Evolutionary conservation across 2,113 vertebrate genomes (phyloP), one percentile per base, ranked within the genome.

Genomic region (Capreolus pygargus): DNA sequence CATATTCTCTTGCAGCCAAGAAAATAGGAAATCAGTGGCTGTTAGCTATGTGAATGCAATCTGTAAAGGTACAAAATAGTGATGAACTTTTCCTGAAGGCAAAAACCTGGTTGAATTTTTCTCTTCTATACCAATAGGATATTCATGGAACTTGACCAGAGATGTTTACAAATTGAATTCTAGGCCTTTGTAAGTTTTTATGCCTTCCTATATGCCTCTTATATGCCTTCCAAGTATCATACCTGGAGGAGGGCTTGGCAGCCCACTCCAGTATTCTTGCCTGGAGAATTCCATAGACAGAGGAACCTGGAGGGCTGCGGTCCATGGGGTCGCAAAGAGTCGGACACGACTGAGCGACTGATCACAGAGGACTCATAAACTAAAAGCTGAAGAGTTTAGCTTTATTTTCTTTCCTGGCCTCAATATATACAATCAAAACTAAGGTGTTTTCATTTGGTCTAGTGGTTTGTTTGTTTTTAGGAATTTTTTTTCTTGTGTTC

Each of bases 1-100:
- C 5, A 17, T 87, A 90, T 94, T 92, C 74, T 92, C 93, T 89
- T 94, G 76, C 25, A 97, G 16, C 39, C 23, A 82, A 91, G n/a
- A 36, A 95, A 79, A 89, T 87, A 61, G 30, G 39, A 81, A 78
- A 50, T 93, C n/a, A 93, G 23, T 92, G 25, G 28, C 47, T 52
- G 15, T 94, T 95, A 95, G 55, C n/a, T 84, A 50, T 54, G 28
- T 67, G 27, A 91, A 61, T 93, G n/a, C 7, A 28, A 0, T 82
- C 23, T 50, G 39, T 94, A 57, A 93, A 91, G 2, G 21, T 58
- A 89, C 39, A 96, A 54, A 92, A 39, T 92, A 78, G 83, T 50
- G 33, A n/a, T 74, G 52, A 86, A 67, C 64, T 92, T 94, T 89
- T 88, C 39, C 39, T 64, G 30, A 85, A 76, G n/a, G 16, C 39